Conservation (phyloP, 1,140 invertebrate genomes). For the Babylonia areolata region DNA sequence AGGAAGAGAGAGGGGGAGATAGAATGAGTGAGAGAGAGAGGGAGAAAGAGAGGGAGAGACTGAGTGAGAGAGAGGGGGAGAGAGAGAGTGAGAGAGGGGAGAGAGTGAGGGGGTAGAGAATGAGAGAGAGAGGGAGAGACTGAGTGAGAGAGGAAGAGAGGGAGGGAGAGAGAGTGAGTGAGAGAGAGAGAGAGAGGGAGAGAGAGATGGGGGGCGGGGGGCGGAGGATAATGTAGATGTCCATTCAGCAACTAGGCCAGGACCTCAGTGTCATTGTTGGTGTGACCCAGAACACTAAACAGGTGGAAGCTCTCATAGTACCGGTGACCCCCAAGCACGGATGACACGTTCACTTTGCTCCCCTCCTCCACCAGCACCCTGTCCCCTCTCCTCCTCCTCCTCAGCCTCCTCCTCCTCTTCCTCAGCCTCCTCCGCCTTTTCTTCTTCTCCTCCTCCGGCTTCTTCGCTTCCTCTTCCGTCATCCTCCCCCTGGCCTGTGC, state of each 20-base stretch:
- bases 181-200: background rate
- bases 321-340: background rate
- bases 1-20: no score
- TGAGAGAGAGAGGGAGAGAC: background rate
- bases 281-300: background rate
- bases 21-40: no score
- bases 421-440: background rate
- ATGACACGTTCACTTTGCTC: background rate
- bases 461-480: background rate
- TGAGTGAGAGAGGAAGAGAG: background rate
- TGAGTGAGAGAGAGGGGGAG: no score
- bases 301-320: conserved; percentile 18
- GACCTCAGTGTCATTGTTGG: background rate
- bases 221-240: no score
- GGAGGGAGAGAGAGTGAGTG: background rate
- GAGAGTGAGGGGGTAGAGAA: background rate
- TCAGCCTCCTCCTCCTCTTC: conserved; percentile 19
- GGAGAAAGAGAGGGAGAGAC: no score
- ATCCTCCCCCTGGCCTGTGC: background rate
- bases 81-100: no score
- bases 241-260: background rate
- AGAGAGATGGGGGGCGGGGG: background rate
- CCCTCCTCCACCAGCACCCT: background rate
- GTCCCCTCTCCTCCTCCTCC: background rate
- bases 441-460: background rate